Evolutionary conservation across 2,888 invertebrate species (phyloP), one percentile per base, ranked within the genome.

Genomic region (Lycocerus yunnanus): DNA sequence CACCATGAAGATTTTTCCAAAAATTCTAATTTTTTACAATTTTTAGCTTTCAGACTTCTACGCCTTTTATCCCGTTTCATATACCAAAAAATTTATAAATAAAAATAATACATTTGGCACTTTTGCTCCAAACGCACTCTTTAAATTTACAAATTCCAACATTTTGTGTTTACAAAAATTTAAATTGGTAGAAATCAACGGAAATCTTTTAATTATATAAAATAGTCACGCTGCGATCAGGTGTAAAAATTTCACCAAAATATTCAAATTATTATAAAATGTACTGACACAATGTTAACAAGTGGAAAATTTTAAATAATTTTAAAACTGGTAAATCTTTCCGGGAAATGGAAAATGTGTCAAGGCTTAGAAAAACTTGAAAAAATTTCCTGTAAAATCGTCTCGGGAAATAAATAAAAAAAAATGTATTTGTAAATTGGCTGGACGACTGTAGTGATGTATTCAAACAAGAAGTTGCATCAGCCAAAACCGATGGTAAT

Each of bases 381-480:
- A n/a, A 43, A 1, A 2, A 43, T 21, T 6, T 21, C 21, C 2
- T 8, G 2, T 8, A 43, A 8, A 43, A n/a, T 8, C 43, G n/a
- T 43, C n/a, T 6, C 43, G 6, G n/a, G 0, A 2, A 6, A 8
- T n/a, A 24, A 43, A 43, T 43, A n/a, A 43, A 43, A 61, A 63
- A 63, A 63, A 6, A 63, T 20, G 5, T 18, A 63, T n/a, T 18
- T 18, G 59, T 11, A 18, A 69, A n/a, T 66, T 43, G 18, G 68
- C 68, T 74, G 74, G 68, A 14, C 58, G 74, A 74, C 16, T 74
- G 74, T 66, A 67, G 27, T 80, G 80, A 80, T 80, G 78, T 59
- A 74, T 63, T 21, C 60, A 77, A 75, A 76, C 78, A 66, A 72
- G 78, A 78, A 77, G 72, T 80, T 80, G 80, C 80, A 78, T 80